Evolutionary conservation across 1,140 invertebrate species (phyloP).

Genomic region (Drosophila lacertosa): DNA sequence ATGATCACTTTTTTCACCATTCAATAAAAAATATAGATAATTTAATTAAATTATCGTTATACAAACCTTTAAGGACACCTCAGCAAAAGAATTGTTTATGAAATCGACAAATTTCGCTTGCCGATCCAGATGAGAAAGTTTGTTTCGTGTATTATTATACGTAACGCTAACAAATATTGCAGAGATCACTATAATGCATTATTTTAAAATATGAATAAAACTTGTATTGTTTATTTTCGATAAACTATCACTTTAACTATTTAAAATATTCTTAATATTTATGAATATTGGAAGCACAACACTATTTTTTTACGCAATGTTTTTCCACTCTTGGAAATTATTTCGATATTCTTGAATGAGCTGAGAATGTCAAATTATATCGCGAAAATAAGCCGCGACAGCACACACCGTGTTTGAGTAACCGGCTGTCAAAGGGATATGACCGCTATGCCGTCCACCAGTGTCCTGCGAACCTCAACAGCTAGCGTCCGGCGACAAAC

Average conservation of each 20-base stretch:
- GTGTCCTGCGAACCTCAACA: constrained; percentile 79
- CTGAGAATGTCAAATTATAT: constrained; percentile 34
- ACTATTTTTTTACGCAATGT: constrained; percentile 11
- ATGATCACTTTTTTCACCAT: too few species aligned
- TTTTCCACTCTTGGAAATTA: constrained; percentile 8
- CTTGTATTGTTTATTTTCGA: background rate
- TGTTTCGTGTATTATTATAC: background rate
- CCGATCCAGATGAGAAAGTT: constrained; percentile 4
- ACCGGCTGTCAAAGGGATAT: constrained; percentile 80
- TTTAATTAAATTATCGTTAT: too few species aligned
- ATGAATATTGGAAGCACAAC: constrained; percentile 19
- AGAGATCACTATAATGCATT: background rate
- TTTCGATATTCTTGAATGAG: constrained; percentile 20
- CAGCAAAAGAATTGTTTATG: constrained; percentile 11
- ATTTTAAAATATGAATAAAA: background rate
- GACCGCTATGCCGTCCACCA: constrained; percentile 59
- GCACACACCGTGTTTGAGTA: constrained; percentile 54
- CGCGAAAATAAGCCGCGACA: constrained; percentile 50
- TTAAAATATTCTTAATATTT: constrained; percentile 2
- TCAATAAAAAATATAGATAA: too few species aligned
- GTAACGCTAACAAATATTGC: background rate
- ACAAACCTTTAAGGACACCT: constrained; percentile 33
- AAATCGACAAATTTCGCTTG: constrained; percentile 10
- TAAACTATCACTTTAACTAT: constrained; percentile 5
- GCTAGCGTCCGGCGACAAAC: constrained; percentile 79